phyloP scores from a whole-genome alignment of 2,113 vertebrate species.

The Ursus arctos region DNA sequence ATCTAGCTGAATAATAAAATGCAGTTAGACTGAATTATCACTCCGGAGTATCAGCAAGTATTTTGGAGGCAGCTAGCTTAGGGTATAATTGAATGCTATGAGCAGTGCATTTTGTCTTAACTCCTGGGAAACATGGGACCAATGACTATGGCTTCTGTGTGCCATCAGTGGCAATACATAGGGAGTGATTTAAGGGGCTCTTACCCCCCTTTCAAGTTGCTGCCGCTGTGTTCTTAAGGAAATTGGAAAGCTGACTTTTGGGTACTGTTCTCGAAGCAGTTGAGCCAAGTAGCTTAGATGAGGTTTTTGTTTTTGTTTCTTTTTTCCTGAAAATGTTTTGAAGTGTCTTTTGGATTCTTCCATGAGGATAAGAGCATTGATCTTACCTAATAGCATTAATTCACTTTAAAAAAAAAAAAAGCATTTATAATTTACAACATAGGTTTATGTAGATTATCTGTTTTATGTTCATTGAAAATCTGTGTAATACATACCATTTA shows the following conservation, averaged over 20 bases:
- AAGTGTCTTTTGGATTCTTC: slow-evolving; percentile 19
- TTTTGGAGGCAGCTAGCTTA: not conserved
- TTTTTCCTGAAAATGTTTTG: slow-evolving; percentile 44
- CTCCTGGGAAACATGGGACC: not conserved
- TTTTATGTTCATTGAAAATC: slow-evolving; percentile 28
- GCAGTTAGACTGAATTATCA: not conserved
- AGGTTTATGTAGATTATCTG: not conserved
- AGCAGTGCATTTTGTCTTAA: not conserved
- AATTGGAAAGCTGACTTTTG: not conserved
- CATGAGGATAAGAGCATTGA: not conserved
- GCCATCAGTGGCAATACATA: not conserved
- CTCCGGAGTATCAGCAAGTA: not conserved
- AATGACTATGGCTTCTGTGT: not conserved
- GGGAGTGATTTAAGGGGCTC: not conserved
- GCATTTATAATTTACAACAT: not conserved
- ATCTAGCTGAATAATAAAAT: not conserved
- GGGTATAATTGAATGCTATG: not conserved
- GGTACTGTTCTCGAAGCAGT: not conserved
- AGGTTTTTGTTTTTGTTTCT: not conserved
- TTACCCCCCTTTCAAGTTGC: not conserved
- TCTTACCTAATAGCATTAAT: slow-evolving; percentile 1
- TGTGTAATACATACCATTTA: not conserved
- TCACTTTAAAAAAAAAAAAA: not conserved
- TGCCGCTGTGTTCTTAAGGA: not conserved
- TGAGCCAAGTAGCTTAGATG: not conserved